These are phyloP conservation scores for Epinephelus fuscoguttatus DNA, from an alignment of 2,113 vertebrate genomes.

Conservation along the genomic window DNA sequence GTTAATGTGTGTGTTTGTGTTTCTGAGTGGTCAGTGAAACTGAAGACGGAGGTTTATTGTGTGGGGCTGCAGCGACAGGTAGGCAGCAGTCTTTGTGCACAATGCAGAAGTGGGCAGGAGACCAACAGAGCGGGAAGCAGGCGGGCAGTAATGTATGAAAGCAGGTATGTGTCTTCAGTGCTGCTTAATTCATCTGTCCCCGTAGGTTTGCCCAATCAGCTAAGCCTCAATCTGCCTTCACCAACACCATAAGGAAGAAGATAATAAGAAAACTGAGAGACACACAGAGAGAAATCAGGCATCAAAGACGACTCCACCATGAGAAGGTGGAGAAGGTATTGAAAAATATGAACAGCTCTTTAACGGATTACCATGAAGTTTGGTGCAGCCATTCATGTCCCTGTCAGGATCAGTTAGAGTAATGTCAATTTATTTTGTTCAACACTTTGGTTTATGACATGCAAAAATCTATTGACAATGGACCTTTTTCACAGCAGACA, in stretches of 20 bases:
- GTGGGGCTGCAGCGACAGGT: conserved; percentile 24
- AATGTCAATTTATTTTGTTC: too few species aligned
- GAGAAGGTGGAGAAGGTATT: not conserved
- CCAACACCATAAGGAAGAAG: conserved; percentile 26
- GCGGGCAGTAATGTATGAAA: conserved; percentile 1
- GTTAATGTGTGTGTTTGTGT: not conserved
- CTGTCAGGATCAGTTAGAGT: too few species aligned
- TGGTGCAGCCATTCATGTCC: too few species aligned
- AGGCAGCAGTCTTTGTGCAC: conserved; percentile 2
- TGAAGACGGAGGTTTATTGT: not conserved
- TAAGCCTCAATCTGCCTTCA: conserved; percentile 51
- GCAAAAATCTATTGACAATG: too few species aligned
- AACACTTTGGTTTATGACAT: too few species aligned
- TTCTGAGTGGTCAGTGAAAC: not conserved
- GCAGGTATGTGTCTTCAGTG: conserved; percentile 38
- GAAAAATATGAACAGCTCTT: too few species aligned
- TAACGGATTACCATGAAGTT: too few species aligned
- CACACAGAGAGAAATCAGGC: not conserved
- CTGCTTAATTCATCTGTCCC: conserved; percentile 42
- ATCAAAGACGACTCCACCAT: not conserved
- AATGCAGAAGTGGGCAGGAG: not conserved
- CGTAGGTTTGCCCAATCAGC: conserved; percentile 45
- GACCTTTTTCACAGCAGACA: too few species aligned
- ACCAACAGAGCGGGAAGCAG: not conserved
- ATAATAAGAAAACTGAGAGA: conserved; percentile 31